phyloP scores from a whole-genome alignment of 2,797 vertebrate species.

The Chelmon rostratus region DNA sequence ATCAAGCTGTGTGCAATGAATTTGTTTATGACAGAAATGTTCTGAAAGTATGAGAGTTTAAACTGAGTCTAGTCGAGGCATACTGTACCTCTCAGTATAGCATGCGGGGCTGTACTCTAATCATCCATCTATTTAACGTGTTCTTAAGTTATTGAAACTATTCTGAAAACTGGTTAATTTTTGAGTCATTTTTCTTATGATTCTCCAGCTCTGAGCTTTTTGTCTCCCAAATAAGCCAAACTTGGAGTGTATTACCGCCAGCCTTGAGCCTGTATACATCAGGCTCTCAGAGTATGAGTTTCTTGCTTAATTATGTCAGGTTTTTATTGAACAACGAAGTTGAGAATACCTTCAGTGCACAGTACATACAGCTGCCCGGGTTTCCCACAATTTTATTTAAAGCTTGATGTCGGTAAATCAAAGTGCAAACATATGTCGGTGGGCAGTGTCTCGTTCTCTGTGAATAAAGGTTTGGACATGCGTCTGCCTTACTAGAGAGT shows the following conservation, averaged over 20 bases:
- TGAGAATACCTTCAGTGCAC: constrained; percentile 34
- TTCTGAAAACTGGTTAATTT: constrained; percentile 15
- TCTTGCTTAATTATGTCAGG: constrained; percentile 26
- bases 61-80: constrained; percentile 29
- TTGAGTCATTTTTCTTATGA: not conserved
- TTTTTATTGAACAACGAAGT: constrained; percentile 26
- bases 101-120: constrained; percentile 17
- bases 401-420: constrained; percentile 52
- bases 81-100: constrained; percentile 32
- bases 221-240: constrained; percentile 37
- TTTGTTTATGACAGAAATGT: constrained; percentile 56
- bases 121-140: constrained; percentile 34
- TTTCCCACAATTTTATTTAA: constrained; percentile 64
- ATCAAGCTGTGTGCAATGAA: constrained; percentile 59
- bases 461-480: constrained; percentile 31
- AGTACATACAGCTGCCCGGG: constrained; percentile 40
- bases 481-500: constrained; percentile 41
- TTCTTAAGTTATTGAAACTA: constrained; percentile 24
- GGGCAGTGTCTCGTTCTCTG: constrained; percentile 35
- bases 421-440: constrained; percentile 18
- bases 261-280: constrained; percentile 45
- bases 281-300: constrained; percentile 65
- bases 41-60: constrained; percentile 39
- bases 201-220: constrained; percentile 14
- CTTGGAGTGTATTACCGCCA: constrained; percentile 51